Evolutionary conservation across 2,888 invertebrate genomes (phyloP).

Genomic region (Coenonympha arcania): DNA sequence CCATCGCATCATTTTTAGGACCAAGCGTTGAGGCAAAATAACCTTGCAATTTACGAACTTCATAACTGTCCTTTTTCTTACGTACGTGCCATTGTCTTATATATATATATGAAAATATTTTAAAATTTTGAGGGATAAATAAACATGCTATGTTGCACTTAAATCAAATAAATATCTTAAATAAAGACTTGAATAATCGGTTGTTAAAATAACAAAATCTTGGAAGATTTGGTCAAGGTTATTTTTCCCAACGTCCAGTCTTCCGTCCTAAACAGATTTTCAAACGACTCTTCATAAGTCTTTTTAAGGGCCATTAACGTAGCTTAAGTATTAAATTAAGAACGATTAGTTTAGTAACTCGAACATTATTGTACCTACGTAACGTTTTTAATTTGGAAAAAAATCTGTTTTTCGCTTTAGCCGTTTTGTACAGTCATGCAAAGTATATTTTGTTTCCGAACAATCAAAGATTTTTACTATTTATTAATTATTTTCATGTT

Average conservation of each 20-base stretch:
- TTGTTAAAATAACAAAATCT: too few relatives aligned
- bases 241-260: constrained; percentile 12
- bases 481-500: constrained; percentile 54
- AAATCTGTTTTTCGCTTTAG: constrained; percentile 41
- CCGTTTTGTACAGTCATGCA: constrained; percentile 66
- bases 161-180: too few relatives aligned
- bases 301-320: constrained; percentile 67
- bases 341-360: constrained; percentile 55
- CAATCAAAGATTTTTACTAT: constrained; percentile 58
- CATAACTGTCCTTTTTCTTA: not conserved
- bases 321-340: constrained; percentile 65
- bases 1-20: constrained; percentile 57
- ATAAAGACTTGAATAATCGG: not conserved
- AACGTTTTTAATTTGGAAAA: constrained; percentile 55
- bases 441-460: constrained; percentile 62
- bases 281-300: constrained; percentile 47
- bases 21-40: constrained; percentile 13
- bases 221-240: constrained; percentile 21
- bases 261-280: constrained; percentile 57
- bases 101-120: too few relatives aligned
- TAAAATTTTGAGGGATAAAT: too few relatives aligned
- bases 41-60: constrained; percentile 16
- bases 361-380: constrained; percentile 61
- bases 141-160: not conserved
- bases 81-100: too few relatives aligned